Percentiles rank a stretch among this genome's conserved stretches.
phyloP scores from a whole-genome alignment of 2,797 vertebrate genomes.

The Ateles fusciceps region DNA sequence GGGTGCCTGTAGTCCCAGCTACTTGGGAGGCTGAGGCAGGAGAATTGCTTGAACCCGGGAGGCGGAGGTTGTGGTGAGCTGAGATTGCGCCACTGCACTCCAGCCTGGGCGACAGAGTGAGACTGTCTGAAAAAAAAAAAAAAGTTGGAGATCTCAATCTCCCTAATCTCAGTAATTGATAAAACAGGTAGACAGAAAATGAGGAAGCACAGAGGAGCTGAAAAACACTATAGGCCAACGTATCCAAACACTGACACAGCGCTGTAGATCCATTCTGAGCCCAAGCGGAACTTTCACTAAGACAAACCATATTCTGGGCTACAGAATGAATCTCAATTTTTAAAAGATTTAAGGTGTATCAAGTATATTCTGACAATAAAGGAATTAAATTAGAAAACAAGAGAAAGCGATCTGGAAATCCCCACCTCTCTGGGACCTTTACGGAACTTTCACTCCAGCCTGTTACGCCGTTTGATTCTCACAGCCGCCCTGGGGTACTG shows the following conservation, averaged over 20 bases:
- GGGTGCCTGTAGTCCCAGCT: too few relatives aligned
- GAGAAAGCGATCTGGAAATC: background rate
- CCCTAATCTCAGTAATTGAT: background rate
- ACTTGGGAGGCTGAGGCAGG: too few relatives aligned
- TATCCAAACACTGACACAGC: background rate
- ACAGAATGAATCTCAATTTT: background rate
- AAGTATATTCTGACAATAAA: background rate
- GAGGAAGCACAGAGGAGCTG: background rate
- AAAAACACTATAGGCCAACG: rapidly evolving
- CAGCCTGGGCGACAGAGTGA: too few relatives aligned
- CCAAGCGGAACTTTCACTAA: background rate
- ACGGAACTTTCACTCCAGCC: background rate
- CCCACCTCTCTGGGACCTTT: background rate
- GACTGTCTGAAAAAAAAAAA: too few relatives aligned
- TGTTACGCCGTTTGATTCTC: rapidly evolving
- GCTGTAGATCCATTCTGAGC: background rate
- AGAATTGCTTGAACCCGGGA: too few relatives aligned
- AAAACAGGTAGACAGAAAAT: background rate
- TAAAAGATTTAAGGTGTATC: background rate
- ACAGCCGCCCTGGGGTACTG: too few relatives aligned
- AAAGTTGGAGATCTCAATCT: background rate
- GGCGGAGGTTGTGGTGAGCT: too few relatives aligned
- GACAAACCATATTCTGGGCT: background rate
- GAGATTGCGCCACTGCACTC: too few relatives aligned
- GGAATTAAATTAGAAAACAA: background rate